These are phyloP conservation scores for Stegastes partitus DNA, from an alignment of 2,113 vertebrate genomes.

Conservation along the genomic window DNA sequence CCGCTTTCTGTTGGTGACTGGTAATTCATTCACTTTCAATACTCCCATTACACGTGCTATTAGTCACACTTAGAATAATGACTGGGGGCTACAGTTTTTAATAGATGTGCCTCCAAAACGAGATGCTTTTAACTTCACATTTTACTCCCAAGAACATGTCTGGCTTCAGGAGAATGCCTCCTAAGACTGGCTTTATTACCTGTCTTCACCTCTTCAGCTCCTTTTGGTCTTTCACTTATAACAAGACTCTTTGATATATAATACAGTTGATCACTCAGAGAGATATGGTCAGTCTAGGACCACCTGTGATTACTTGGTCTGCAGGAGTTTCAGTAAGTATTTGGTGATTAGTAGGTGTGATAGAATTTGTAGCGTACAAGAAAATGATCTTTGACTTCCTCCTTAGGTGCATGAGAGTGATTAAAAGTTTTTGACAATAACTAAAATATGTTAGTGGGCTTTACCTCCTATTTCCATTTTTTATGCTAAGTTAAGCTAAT, in stretches of 20 bases:
- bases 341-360: not conserved
- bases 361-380: not conserved
- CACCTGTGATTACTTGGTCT: conserved; percentile 22
- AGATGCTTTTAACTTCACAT: not conserved
- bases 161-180: not conserved
- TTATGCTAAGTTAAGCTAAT: not conserved
- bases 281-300: conserved; percentile 5
- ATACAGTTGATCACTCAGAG: conserved; percentile 50
- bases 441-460: not conserved
- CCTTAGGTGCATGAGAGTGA: too few relatives aligned
- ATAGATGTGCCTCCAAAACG: conserved; percentile 5
- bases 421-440: not conserved
- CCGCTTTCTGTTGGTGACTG: too few relatives aligned
- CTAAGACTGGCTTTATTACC: conserved; percentile 18
- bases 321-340: not conserved
- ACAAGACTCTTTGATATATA: conserved; percentile 52
- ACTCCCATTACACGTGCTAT: conserved; percentile 31
- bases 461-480: not conserved
- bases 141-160: not conserved
- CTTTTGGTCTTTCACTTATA: conserved; percentile 26
- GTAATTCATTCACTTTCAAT: conserved; percentile 2
- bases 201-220: not conserved
- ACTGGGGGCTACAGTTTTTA: not conserved
- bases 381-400: not conserved
- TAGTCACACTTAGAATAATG: conserved; percentile 32